Evolutionary conservation across 2,797 vertebrate genomes (phyloP).

Genomic region (Bradypodion pumilum): DNA sequence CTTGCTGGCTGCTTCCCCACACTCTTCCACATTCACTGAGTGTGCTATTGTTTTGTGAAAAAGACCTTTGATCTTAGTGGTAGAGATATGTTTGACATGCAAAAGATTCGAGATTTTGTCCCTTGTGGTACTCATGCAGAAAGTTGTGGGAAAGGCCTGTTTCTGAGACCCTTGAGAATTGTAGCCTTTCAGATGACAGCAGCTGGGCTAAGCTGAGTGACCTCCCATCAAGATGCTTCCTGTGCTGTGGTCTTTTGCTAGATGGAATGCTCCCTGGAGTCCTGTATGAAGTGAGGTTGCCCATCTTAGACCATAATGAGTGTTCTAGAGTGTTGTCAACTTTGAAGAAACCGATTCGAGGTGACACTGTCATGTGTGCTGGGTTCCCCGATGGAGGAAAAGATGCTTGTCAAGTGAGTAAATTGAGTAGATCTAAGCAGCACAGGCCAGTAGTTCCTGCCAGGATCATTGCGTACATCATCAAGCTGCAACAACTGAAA

Average conservation of each 20-base stretch:
- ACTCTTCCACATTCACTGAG: background rate
- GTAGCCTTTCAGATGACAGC: background rate
- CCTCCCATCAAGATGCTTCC: background rate
- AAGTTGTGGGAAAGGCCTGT: background rate
- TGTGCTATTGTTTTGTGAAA: background rate
- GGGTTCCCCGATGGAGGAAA: conserved; percentile 84
- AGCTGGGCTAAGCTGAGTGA: background rate
- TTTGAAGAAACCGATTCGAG: conserved; percentile 68
- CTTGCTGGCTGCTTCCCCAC: background rate
- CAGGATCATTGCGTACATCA: too few relatives aligned
- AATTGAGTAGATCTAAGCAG: background rate
- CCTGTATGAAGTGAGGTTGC: conserved; percentile 81
- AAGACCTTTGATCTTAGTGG: background rate
- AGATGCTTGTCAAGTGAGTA: conserved; percentile 87
- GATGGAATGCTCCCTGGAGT: conserved; percentile 77
- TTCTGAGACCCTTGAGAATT: background rate
- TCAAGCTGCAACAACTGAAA: too few relatives aligned
- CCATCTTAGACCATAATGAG: conserved; percentile 77
- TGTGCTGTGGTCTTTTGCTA: conserved; percentile 53
- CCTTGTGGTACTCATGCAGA: background rate
- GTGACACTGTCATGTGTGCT: conserved; percentile 82
- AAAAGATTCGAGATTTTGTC: background rate
- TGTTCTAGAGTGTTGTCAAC: conserved; percentile 78
- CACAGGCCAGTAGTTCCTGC: too few relatives aligned
- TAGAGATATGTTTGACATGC: background rate